Base-by-base conservation (phyloP, 2,888 invertebrate genomes). In the Poecilus cupreus region DNA sequence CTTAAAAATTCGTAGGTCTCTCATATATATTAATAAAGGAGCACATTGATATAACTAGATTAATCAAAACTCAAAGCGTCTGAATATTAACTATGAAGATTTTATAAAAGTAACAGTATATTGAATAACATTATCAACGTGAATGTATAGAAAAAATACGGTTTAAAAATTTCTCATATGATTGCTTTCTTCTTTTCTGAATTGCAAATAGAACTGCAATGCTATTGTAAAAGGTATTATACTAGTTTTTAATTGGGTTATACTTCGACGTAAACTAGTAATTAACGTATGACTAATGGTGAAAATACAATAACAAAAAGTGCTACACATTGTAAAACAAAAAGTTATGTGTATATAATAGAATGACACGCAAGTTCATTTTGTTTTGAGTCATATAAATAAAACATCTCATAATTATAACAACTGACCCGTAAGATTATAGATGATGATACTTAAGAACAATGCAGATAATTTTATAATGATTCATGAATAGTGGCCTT, bases 391-490 rank as follows among this genome's bases (percentile, higher is more conserved):
- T 68, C 64, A 68, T 37, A 51, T 51, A 68, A 68, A 32, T 37
- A 37, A 16, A 68, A 22, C 70, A 70, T 70, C 70, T 39, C 32
- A 46, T 46, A 46, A 43, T 24, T n/a, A 72, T 46, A 72, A 39
- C 46, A 72, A 46, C 46, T 72, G 72, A 72, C 72, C 72, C 46
- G 46, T 46, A 46, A 72, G 72, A 72, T 72, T 72, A 72, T 24
- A 46, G 43, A 46, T 72, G 72, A 72, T 72, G 43, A 72, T 72
- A 72, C 46, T 43, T 46, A 20, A 72, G 46, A 72, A 72, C 72
- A 72, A 72, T 68, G 68, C 22, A 60, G n/a, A 60, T 60, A 26
- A 60, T 68, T 37, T 32, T 32, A 68, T 68, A 68, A 68, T 68
- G 64, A 68, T 68, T 68, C 64, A 68, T 37, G 18, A 16, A 68